Conservation (phyloP, 2,888 invertebrate species). For the Argyra leucocephala region DNA sequence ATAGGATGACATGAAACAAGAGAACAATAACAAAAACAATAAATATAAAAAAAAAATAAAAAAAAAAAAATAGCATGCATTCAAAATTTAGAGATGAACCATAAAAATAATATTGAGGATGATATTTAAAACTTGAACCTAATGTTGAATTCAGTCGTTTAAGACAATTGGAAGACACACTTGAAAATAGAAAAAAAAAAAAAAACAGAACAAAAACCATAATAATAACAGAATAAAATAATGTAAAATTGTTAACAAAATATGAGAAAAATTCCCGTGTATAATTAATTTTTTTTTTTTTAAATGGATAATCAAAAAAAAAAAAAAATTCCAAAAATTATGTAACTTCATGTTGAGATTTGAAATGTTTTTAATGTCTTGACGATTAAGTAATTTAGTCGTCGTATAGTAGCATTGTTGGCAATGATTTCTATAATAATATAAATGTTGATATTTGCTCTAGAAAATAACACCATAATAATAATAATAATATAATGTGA, state of each 20-base stretch:
- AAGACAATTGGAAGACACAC: not conserved
- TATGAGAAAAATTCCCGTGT: not conserved
- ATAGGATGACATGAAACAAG: no score
- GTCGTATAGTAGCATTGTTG: conserved; percentile 1
- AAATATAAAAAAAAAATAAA: no score
- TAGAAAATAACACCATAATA: no score
- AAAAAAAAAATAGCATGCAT: no score
- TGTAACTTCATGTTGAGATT: not conserved
- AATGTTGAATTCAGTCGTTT: not conserved
- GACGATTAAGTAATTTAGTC: conserved; percentile 2
- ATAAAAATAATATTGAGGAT: no score
- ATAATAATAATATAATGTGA: no score
- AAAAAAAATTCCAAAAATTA: not conserved
- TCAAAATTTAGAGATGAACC: not conserved
- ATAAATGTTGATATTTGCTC: no score
- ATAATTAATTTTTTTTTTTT: not conserved
- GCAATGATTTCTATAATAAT: not conserved
- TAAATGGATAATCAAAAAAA: not conserved
- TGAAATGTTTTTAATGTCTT: not conserved
- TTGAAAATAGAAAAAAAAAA: not conserved
- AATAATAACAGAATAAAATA: not conserved
- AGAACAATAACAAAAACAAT: no score
- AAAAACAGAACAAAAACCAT: not conserved
- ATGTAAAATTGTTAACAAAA: not conserved
- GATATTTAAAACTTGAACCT: not conserved